Evolutionary conservation across 2,113 vertebrate genomes (phyloP), one percentile per base, ranked within the genome.

Genomic region (Dipodomys stephensi): DNA sequence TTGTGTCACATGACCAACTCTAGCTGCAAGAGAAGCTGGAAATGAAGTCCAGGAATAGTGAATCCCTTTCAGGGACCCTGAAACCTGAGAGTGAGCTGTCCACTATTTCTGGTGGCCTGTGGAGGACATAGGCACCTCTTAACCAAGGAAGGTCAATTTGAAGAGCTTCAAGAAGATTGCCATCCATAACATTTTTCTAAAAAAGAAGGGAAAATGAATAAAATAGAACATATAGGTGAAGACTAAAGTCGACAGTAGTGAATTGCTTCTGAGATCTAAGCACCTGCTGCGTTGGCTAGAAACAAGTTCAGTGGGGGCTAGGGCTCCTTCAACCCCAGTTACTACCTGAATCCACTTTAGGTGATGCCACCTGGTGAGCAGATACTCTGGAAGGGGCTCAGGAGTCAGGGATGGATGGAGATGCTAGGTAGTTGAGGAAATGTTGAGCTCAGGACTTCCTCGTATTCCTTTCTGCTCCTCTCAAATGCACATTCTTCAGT

Each of bases 61-160:
- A 57, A 13, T 49, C 49, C 49, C 49, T 49, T 39, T 49, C 49
- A 49, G 49, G 46, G 76, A 79, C 60, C 64, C 64, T 30, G 25
- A 35, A 28, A 53, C 20, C 25, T 19, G 8, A 68, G 44, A 35
- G 44, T 44, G 13, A 67, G 62, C 39, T 53, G 32, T 65, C 27
- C n/a, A 11, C 22, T 57, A n/a, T 6, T 3, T 22, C 32, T 64
- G 19, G 1, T 44, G 77, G 49, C 23, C 25, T 1, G 0, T 7
- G 72, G 28, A 7, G 77, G 11, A 46, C 0, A 15, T 69, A 84
- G 11, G 32, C n/a, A 16, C 22, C 28, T 46, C 6, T 4, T 0
- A 6, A 2, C 53, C 30, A 65, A n/a, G 15, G 23, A 32, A 28
- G 30, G 25, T 30, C 39, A 25, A 4, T 1, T 6, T 57, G 3